Conservation (phyloP, 2,888 invertebrate species). For the Netelia fuscicornis region DNA sequence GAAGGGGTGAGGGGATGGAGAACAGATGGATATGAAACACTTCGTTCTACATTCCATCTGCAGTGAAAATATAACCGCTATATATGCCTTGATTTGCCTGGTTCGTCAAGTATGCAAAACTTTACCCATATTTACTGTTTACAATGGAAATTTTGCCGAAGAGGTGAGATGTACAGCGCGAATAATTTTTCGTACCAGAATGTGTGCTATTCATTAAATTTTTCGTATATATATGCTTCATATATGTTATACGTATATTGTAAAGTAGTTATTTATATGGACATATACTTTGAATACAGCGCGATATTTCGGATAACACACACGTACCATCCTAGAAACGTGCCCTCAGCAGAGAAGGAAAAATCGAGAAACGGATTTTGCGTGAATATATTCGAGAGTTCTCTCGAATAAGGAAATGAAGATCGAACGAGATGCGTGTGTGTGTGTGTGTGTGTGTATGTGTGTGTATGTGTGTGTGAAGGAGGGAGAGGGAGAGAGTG, state of each 20-base stretch:
- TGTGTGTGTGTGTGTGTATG: too few species aligned
- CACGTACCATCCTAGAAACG: not conserved
- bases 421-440: not conserved
- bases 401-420: not conserved
- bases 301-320: not conserved
- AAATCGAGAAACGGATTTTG: not conserved
- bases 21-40: slow-evolving; percentile 38
- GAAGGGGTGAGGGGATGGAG: not conserved
- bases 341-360: not conserved
- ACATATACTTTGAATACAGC: not conserved
- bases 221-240: not conserved
- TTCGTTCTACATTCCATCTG: slow-evolving; percentile 21
- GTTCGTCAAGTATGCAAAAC: slow-evolving; percentile 76
- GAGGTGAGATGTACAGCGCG: not conserved
- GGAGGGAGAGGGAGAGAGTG: not conserved
- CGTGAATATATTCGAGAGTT: not conserved
- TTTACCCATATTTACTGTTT: slow-evolving; percentile 72
- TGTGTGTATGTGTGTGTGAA: too few species aligned
- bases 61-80: slow-evolving; percentile 8
- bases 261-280: not conserved
- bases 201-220: slow-evolving; percentile 1
- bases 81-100: slow-evolving; percentile 31
- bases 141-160: slow-evolving; percentile 74
- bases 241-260: not conserved
- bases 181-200: not conserved